Percentiles rank a stretch among this genome's conserved stretches.
These are phyloP conservation scores for Hypercompe scribonia DNA, from an alignment of 2,888 invertebrate genomes.

Conservation along the genomic window DNA sequence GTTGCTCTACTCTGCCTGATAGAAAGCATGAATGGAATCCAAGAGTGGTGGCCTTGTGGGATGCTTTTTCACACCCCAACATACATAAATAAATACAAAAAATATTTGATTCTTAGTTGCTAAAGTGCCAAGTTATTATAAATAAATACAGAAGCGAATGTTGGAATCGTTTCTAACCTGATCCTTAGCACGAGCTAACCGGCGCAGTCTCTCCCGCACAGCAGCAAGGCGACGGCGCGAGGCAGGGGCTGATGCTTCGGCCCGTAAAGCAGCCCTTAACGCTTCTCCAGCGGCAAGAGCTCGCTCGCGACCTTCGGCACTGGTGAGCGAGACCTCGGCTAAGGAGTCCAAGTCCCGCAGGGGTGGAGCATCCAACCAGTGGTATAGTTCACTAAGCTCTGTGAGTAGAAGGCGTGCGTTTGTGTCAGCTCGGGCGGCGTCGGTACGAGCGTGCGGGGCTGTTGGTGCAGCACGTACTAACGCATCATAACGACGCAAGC, in stretches of 20 bases:
- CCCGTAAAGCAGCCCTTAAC: conserved; percentile 58
- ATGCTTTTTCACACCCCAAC: too few species aligned
- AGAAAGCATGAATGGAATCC: too few species aligned
- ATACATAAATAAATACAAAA: too few species aligned
- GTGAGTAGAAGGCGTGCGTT: conserved; percentile 93
- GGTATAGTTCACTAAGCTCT: conserved; percentile 89
- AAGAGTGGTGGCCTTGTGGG: too few species aligned
- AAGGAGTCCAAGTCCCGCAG: conserved; percentile 69
- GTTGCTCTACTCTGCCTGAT: too few species aligned
- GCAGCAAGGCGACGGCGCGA: conserved; percentile 67
- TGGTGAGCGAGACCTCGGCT: conserved; percentile 66
- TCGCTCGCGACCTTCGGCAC: conserved; percentile 67
- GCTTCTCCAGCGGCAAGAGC: conserved; percentile 66
- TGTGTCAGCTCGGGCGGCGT: conserved; percentile 89
- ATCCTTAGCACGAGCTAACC: conserved; percentile 68
- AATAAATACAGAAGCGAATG: too few species aligned
- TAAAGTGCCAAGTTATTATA: too few species aligned
- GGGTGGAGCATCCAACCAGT: conserved; percentile 75
- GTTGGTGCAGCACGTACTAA: conserved; percentile 87
- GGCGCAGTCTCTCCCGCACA: conserved; percentile 70
- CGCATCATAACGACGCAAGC: conserved; percentile 83
- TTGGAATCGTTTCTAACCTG: conserved; percentile 42
- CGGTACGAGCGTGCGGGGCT: conserved; percentile 65
- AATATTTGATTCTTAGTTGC: too few species aligned
- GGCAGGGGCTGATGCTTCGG: conserved; percentile 49